Conservation (phyloP, 1,140 invertebrate species). For the Ceratosolen solmsi region DNA sequence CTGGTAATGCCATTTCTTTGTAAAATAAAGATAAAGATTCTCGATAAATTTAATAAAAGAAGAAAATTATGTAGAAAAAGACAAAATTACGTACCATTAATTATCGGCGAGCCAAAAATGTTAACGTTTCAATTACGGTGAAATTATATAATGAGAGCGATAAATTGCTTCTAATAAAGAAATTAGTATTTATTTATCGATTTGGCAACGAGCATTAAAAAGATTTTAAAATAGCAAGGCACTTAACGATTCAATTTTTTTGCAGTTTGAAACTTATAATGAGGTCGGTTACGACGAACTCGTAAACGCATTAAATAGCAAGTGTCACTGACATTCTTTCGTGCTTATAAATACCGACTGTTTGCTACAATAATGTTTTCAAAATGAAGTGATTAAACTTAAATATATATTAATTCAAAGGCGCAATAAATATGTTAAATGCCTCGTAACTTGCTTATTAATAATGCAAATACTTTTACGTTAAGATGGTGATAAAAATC, state of each 20-base stretch:
- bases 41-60: no score
- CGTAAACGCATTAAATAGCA: no score
- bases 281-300: no score
- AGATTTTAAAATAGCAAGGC: not conserved
- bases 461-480: not conserved
- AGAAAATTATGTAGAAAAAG: no score
- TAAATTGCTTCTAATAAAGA: not conserved
- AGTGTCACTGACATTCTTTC: not conserved
- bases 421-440: not conserved
- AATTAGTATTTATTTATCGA: not conserved
- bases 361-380: not conserved
- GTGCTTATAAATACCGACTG: not conserved
- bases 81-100: no score
- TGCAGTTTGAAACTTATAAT: no score
- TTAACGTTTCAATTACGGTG: no score
- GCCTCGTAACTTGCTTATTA: not conserved
- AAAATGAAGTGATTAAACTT: not conserved
- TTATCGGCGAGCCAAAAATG: no score
- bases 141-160: no score
- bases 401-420: not conserved
- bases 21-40: no score
- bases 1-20: no score
- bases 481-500: not conserved
- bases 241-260: no score
- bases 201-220: not conserved